Conservation (phyloP, 1,140 invertebrate genomes). For the Amphibalanus amphitrite region DNA sequence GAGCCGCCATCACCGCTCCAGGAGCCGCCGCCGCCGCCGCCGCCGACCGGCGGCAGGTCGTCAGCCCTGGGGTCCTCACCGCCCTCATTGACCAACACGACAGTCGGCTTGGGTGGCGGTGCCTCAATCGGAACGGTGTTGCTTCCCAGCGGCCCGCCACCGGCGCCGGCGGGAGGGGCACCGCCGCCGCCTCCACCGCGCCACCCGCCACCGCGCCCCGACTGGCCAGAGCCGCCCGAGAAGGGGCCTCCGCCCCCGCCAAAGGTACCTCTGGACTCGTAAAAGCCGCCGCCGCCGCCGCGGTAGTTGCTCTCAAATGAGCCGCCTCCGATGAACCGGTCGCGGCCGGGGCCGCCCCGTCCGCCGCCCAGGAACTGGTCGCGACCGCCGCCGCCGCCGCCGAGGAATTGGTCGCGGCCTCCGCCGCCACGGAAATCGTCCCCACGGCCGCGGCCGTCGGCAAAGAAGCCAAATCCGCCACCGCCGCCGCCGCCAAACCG, state of each 20-base stretch:
- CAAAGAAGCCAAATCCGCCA: slow-evolving; percentile 21
- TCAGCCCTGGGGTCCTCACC: neutral
- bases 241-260: neutral
- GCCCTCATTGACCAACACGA: neutral
- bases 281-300: neutral
- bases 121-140: neutral
- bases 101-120: neutral
- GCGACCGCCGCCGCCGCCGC: neutral
- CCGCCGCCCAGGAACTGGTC: neutral
- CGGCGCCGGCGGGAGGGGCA: neutral
- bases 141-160: neutral
- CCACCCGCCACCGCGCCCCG: no score
- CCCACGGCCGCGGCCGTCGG: slow-evolving; percentile 16
- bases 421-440: neutral
- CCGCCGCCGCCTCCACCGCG: no score
- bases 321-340: no score
- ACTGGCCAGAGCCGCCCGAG: neutral
- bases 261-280: neutral
- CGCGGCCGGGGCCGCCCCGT: neutral
- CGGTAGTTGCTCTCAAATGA: neutral
- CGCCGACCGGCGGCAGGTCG: no score
- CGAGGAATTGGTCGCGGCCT: no score
- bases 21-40: no score
- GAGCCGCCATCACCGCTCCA: neutral
- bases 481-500: slow-evolving; percentile 24